phyloP scores from a whole-genome alignment of 2,113 vertebrate species.

The Rhinopithecus roxellana region DNA sequence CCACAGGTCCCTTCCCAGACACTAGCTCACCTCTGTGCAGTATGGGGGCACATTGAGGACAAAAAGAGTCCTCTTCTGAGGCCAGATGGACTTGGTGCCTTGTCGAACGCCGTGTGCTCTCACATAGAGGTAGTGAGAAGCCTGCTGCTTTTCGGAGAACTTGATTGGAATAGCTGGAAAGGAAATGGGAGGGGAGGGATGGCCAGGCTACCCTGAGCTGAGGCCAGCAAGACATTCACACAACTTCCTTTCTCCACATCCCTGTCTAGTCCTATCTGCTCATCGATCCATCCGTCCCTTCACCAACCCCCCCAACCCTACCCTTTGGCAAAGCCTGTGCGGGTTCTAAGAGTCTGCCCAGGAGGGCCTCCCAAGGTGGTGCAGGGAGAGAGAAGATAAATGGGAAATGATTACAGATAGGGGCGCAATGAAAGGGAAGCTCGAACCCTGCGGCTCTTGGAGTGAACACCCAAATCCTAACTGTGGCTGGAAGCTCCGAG shows the following conservation, averaged over 20 bases:
- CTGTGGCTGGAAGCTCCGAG: accelerated
- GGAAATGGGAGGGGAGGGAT: background rate
- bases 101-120: conserved; percentile 91
- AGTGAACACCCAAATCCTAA: background rate
- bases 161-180: conserved; percentile 87
- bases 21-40: conserved; percentile 88
- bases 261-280: background rate
- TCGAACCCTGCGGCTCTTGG: background rate
- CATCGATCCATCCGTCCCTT: background rate
- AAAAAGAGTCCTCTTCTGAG: conserved; percentile 90
- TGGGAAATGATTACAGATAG: background rate
- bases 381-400: background rate
- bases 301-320: background rate
- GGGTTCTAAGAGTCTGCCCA: background rate
- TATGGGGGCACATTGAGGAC: conserved; percentile 94
- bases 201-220: no score
- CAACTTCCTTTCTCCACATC: background rate
- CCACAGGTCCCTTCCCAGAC: background rate
- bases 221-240: background rate
- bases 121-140: conserved; percentile 86
- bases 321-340: background rate
- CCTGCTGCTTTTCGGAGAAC: conserved; percentile 82
- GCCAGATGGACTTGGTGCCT: conserved; percentile 81
- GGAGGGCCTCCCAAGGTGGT: background rate
- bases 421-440: background rate